Evolutionary conservation across 2,113 vertebrate species (phyloP).

Genomic region (Saccopteryx leptura): DNA sequence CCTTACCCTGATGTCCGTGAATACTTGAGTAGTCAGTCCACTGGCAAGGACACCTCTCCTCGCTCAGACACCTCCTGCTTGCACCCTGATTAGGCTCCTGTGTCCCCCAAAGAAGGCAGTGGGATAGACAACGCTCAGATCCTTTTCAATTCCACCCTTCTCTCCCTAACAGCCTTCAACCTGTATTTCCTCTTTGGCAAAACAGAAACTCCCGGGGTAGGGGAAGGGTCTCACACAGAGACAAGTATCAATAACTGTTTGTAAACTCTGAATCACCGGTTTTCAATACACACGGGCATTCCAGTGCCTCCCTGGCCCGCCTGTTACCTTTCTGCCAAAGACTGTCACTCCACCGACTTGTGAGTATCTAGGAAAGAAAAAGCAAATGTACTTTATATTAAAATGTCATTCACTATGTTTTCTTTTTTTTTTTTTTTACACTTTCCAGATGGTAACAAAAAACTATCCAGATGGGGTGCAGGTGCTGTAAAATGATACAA

Average conservation of each 20-base stretch:
- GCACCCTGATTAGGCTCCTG: accelerated
- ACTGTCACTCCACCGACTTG: neutral
- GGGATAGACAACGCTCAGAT: neutral
- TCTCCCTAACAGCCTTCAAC: neutral
- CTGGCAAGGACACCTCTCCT: neutral
- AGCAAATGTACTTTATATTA: neutral
- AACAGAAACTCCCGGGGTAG: accelerated
- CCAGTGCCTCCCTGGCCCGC: neutral
- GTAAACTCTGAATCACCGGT: accelerated
- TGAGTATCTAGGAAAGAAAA: neutral
- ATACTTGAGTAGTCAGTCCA: neutral
- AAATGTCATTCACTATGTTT: slow-evolving; percentile 61
- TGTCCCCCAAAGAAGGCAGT: neutral
- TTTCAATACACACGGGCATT: neutral
- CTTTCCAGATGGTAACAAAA: slow-evolving; percentile 88
- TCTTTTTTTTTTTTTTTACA: slow-evolving; percentile 70
- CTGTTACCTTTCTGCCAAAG: neutral
- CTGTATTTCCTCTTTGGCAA: neutral
- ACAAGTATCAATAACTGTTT: accelerated
- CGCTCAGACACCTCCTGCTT: neutral
- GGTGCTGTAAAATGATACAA: slow-evolving; percentile 98
- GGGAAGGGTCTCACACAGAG: neutral
- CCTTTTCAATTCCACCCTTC: neutral
- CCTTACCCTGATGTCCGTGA: neutral
- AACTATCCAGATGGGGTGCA: slow-evolving; percentile 98